These are phyloP conservation scores for Oryzias curvinotus DNA, from an alignment of 2,113 vertebrate species.

Conservation along the genomic window DNA sequence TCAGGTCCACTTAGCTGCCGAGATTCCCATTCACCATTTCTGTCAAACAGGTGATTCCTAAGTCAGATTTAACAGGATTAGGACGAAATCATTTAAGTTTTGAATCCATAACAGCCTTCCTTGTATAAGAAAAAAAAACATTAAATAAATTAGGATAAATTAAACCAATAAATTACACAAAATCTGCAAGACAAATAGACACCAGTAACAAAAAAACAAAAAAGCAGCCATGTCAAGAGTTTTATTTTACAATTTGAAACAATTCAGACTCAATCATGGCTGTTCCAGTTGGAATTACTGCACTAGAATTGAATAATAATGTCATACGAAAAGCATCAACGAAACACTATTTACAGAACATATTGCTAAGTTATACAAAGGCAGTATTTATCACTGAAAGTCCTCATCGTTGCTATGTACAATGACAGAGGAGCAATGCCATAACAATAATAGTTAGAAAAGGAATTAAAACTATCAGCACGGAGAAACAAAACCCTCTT, in stretches of 20 bases:
- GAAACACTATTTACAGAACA: slow-evolving; percentile 96
- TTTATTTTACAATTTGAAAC: slow-evolving; percentile 59
- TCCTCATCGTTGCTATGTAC: slow-evolving; percentile 65
- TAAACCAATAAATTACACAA: slow-evolving; percentile 99
- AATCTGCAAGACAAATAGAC: slow-evolving; percentile 94
- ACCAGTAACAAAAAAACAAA: slow-evolving; percentile 87
- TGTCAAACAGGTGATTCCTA: slow-evolving; percentile 21
- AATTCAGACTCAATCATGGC: slow-evolving; percentile 61
- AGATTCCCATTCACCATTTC: slow-evolving; percentile 34
- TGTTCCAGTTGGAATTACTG: slow-evolving; percentile 66
- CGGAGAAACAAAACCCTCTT: slow-evolving; percentile 62
- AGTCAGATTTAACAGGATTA: slow-evolving; percentile 20
- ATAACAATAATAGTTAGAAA: slow-evolving; percentile 35
- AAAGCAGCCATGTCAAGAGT: slow-evolving; percentile 68
- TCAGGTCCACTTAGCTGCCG: slow-evolving; percentile 64
- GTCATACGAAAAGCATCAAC: slow-evolving; percentile 92
- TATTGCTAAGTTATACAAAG: slow-evolving; percentile 99
- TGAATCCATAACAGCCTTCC: slow-evolving; percentile 94
- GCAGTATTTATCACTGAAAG: slow-evolving; percentile 89
- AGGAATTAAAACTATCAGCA: slow-evolving; percentile 55
- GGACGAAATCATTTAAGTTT: slow-evolving; percentile 66
- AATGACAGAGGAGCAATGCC: slow-evolving; percentile 54
- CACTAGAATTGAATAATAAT: slow-evolving; percentile 76
- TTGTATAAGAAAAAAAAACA: slow-evolving; percentile 82
- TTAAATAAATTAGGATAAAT: slow-evolving; percentile 99